phyloP scores from a whole-genome alignment of 2,888 invertebrate genomes.

The Tridacna crocea region DNA sequence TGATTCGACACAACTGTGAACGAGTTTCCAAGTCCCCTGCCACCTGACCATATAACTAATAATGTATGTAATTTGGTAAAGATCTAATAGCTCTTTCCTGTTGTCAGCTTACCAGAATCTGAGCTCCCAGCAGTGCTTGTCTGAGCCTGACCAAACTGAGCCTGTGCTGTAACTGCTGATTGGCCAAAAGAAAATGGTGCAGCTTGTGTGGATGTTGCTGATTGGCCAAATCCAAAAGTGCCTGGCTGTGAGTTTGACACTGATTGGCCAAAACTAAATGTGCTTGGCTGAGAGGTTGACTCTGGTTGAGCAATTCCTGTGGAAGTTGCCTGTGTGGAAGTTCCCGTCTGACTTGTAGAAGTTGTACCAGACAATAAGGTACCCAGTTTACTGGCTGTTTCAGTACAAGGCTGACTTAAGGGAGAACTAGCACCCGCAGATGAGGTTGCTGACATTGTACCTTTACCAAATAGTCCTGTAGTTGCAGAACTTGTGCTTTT shows the following conservation, averaged over 20 bases:
- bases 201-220: slow-evolving; percentile 5
- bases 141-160: slow-evolving; percentile 40
- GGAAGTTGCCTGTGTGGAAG: slow-evolving; percentile 20
- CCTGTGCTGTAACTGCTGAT: slow-evolving; percentile 18
- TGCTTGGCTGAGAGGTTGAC: slow-evolving; percentile 3
- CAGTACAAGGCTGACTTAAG: background rate
- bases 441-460: background rate
- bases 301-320: slow-evolving; percentile 25
- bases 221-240: slow-evolving; percentile 9
- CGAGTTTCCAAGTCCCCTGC: too few relatives aligned
- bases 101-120: background rate
- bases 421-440: background rate
- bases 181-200: slow-evolving; percentile 42
- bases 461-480: slow-evolving; percentile 7
- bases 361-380: background rate
- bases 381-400: background rate
- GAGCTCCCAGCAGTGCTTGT: background rate
- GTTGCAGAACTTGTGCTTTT: background rate
- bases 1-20: too few relatives aligned
- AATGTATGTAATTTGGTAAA: too few relatives aligned
- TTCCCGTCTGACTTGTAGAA: slow-evolving; percentile 7
- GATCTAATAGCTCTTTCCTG: too few relatives aligned
- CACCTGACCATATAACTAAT: too few relatives aligned
- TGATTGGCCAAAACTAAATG: slow-evolving; percentile 20
- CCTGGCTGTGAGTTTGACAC: background rate